A percentile compares a stretch with the other conserved stretches of the same genome.
Evolutionary conservation across 2,113 vertebrate species (phyloP).

Genomic region (Porphyrio hochstetteri): DNA sequence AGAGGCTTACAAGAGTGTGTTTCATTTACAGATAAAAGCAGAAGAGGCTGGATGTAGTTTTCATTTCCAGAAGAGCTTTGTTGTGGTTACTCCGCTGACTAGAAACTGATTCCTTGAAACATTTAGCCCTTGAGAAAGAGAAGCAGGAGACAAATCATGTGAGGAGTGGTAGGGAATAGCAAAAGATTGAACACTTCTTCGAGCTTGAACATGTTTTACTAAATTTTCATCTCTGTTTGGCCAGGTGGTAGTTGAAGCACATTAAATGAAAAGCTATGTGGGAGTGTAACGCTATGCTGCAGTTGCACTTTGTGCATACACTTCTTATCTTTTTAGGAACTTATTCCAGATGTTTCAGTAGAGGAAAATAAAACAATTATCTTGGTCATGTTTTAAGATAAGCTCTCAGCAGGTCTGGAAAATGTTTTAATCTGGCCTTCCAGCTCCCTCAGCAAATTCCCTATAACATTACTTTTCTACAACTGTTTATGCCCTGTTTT

Average conservation of each 20-base stretch:
- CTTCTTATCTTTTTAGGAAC: constrained; percentile 63
- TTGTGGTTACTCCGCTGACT: constrained; percentile 33
- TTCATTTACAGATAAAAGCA: constrained; percentile 56
- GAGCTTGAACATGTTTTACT: constrained; percentile 40
- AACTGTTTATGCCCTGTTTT: background rate
- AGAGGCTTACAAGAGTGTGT: background rate
- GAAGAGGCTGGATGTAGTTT: constrained; percentile 40
- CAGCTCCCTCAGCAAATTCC: constrained; percentile 58
- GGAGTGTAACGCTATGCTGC: constrained; percentile 31
- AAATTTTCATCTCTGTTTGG: constrained; percentile 48
- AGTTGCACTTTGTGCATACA: constrained; percentile 26
- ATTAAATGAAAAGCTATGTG: constrained; percentile 52
- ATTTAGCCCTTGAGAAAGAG: constrained; percentile 47
- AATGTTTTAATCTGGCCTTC: constrained; percentile 59
- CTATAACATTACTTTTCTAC: constrained; percentile 34
- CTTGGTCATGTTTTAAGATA: constrained; percentile 62
- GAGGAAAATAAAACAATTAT: constrained; percentile 62
- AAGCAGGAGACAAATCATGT: constrained; percentile 30
- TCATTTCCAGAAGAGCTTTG: constrained; percentile 49
- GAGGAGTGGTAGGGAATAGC: constrained; percentile 46
- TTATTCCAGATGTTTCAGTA: constrained; percentile 60
- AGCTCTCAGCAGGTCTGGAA: constrained; percentile 55
- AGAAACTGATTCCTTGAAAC: constrained; percentile 43
- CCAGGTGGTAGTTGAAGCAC: constrained; percentile 37
- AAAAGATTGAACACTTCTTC: constrained; percentile 47